phyloP scores from a whole-genome alignment of 2,888 invertebrate species.

The Cheiracanthium punctorium region DNA sequence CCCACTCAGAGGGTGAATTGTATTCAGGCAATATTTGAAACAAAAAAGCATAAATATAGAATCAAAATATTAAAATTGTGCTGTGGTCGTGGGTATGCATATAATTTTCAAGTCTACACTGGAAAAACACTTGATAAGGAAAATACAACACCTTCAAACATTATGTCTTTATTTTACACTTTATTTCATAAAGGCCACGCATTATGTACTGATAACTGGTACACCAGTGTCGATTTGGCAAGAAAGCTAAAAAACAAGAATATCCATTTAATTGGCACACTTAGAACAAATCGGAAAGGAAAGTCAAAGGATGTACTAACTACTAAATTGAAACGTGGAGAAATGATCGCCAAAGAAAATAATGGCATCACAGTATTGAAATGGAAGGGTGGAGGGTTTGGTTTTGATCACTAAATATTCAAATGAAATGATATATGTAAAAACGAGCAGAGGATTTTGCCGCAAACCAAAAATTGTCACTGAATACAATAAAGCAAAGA shows the following conservation, averaged over 20 bases:
- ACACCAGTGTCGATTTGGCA: background rate
- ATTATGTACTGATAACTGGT: background rate
- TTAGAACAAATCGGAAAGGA: conserved; percentile 10
- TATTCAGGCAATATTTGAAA: background rate
- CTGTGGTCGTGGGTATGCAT: too few species aligned
- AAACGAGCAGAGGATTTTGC: background rate
- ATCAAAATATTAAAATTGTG: too few species aligned
- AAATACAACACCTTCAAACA: too few species aligned
- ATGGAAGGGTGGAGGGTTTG: conserved; percentile 6
- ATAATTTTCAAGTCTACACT: too few species aligned
- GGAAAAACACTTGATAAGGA: too few species aligned
- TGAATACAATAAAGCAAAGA: conserved; percentile 4
- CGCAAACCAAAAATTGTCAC: conserved; percentile 10
- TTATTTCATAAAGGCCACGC: background rate
- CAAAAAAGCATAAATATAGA: too few species aligned
- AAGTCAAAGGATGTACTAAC: background rate
- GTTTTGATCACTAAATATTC: conserved; percentile 12
- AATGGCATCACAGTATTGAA: conserved; percentile 15
- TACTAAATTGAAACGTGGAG: conserved; percentile 15
- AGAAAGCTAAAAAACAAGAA: background rate
- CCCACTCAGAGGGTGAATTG: background rate
- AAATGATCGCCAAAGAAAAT: conserved; percentile 19
- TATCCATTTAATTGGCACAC: background rate
- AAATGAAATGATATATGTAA: conserved; percentile 4
- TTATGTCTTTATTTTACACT: too few species aligned